Evolutionary conservation across 2,888 invertebrate genomes (phyloP), one percentile per base, ranked within the genome.

Genomic region (Caenorhabditis auriculariae): DNA sequence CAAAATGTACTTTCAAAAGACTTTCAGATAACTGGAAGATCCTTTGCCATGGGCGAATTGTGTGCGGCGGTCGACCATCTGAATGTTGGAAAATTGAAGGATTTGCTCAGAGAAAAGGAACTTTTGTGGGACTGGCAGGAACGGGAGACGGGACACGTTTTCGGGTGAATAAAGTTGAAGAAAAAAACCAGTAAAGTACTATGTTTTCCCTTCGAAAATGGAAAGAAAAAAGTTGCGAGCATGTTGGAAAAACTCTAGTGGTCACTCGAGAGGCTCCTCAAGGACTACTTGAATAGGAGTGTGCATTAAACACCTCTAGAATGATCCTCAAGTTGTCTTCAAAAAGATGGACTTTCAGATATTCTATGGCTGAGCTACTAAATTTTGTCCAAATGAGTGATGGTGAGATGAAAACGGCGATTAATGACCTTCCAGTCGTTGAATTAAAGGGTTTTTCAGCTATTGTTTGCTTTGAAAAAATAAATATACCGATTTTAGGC

Each of bases 381-480:
- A 44, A 58, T 9, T 21, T 15, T 32, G 62, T 58, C 1, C 62
- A 62, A 58, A 57, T 62, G 62, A 58, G 58, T 35, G 32, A 29
- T 17, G 53, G 37, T 19, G 62, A 62, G 28, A 7, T 62, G 43
- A 51, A 52, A 41, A 54, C 43, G 6, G 62, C 62, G 7, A 19
- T 62, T n/a, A 6, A 15, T 3, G 62, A 58, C 37, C 27, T 62
- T 41, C 62, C 62, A 21, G 58, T 58, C 21, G 42, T 61, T 29
- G 50, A 50, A 35, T 48, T 53, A 21, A 35, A 29, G 12, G 45
- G 28, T 17, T 17, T 47, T 2, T 17, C 28, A 29, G 46, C 32
- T 46, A 9, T 15, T 27, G 6, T 26, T 44, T 44, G 26, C n/a
- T n/a, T n/a, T n/a, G 26, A 7, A 12, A 19, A 28, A 12, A 28